Base-by-base conservation (phyloP, 2,888 invertebrate species). In the Gonocerus acuteangulatus region DNA sequence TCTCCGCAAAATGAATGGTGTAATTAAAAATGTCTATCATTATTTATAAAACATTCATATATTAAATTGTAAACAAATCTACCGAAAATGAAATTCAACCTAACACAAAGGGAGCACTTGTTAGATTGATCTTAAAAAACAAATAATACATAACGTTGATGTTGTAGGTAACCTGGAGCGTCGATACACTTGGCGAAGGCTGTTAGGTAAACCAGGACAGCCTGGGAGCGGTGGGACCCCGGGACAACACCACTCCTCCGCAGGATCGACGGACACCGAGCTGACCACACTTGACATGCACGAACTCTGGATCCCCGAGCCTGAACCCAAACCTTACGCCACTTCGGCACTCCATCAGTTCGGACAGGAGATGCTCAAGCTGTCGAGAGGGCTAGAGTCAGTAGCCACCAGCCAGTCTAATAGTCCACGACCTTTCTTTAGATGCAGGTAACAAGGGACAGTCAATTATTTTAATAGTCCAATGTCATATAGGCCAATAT, bases 311-410 rank as follows among this genome's bases (percentile, higher is more conserved):
- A 78, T 89, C 39, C 85, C 84, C 64, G 81, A 81, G 67, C 65
- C 68, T 61, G 76, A 76, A 70, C 82, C 82, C 73, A 84, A 86
- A 64, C 87, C 88, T 23, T 87, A 86, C 69, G 86, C 89, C 67
- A 86, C 89, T 84, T 85, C 88, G 27, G 89, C 90, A 62, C 78
- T 90, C 71, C 89, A 89, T 73, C 87, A 87, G 72, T 89, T 89
- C 73, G 89, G 89, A 59, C 87, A 88, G 36, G 88, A 89, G 79
- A 88, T 89, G 89, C 79, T 90, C 70, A 86, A 87, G 71, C 79
- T 90, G 27, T 89, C 89, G 22, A 80, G 87, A 66, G 88, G 89
- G 65, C 77, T 89, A 69, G 88, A 88, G 64, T 64, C 64, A 18
- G 67, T 59, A 23, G 64, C 64, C 36, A 64, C 63, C 34, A 62